Conservation (phyloP, 2,888 invertebrate species). For the Macrophya alboannulata region DNA sequence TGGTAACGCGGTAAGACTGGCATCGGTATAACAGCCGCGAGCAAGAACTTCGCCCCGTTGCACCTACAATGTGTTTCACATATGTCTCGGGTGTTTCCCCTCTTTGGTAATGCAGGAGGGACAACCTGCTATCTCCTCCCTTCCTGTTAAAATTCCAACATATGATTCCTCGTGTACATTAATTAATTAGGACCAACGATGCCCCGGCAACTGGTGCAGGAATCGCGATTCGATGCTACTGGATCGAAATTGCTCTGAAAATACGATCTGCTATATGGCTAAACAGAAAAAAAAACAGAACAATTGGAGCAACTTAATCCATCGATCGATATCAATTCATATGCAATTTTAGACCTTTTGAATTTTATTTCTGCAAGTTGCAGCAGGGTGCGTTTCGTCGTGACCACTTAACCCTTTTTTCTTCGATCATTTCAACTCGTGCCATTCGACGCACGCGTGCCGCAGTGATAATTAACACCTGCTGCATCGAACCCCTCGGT, state of each 20-base stretch:
- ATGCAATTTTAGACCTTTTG: no score
- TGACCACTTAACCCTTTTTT: background rate
- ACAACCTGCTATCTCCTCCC: conserved; percentile 50
- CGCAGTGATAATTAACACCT: conserved; percentile 75
- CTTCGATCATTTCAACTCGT: conserved; percentile 47
- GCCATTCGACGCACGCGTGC: conserved; percentile 66
- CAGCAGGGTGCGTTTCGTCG: background rate
- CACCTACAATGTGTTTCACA: conserved; percentile 64
- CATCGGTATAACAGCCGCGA: conserved; percentile 33
- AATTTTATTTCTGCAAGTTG: no score
- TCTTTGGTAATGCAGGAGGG: background rate
- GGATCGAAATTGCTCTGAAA: background rate
- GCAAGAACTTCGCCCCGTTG: conserved; percentile 19
- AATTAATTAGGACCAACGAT: conserved; percentile 48
- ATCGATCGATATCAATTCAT: no score
- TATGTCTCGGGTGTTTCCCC: conserved; percentile 59
- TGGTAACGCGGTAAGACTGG: conserved; percentile 45
- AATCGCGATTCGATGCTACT: background rate
- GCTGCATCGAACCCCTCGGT: conserved; percentile 67
- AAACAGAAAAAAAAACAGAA: no score
- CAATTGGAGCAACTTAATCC: no score
- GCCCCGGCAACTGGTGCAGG: background rate
- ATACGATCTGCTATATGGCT: background rate
- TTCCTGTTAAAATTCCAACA: conserved; percentile 56
- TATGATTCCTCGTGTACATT: conserved; percentile 50